Percentiles rank a stretch among this genome's conserved stretches.
These are phyloP conservation scores for Pluvianellus socialis DNA, from an alignment of 2,113 vertebrate genomes.

Conservation along the genomic window DNA sequence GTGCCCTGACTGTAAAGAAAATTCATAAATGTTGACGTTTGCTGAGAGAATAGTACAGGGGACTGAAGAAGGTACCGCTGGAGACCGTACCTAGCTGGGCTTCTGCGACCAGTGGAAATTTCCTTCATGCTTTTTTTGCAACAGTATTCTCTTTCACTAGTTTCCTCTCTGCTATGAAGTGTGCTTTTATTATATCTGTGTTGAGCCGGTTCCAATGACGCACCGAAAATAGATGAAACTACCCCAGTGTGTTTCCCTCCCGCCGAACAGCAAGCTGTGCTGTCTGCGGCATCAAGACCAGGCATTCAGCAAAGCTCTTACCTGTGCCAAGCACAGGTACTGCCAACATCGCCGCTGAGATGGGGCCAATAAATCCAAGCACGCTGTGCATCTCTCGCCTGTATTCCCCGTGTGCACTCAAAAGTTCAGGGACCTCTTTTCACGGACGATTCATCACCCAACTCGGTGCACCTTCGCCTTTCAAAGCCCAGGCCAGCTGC, in stretches of 20 bases:
- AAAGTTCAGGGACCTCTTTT: not conserved
- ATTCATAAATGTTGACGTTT: not conserved
- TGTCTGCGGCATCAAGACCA: not conserved
- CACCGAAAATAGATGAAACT: constrained; percentile 61
- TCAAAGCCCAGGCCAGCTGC: not conserved
- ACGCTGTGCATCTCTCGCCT: not conserved
- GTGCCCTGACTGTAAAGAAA: not conserved
- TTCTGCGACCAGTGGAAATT: constrained; percentile 52
- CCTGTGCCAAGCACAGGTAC: constrained; percentile 17
- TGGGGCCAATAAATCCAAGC: not conserved
- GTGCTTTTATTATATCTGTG: constrained; percentile 36
- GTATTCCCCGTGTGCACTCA: not conserved
- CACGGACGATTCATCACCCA: not conserved
- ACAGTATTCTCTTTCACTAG: constrained; percentile 60
- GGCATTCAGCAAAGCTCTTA: not conserved
- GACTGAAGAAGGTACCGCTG: not conserved
- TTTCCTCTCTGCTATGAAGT: constrained; percentile 27
- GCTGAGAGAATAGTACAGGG: not conserved
- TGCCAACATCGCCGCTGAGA: not conserved
- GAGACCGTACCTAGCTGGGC: not conserved
- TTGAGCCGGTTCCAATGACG: constrained; percentile 10
- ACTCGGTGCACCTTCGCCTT: not conserved
- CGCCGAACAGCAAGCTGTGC: not conserved
- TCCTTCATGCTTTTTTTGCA: constrained; percentile 13
- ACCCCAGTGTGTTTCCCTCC: constrained; percentile 3